Evolutionary conservation across 2,113 vertebrate species (phyloP).

Genomic region (Fregata magnificens): DNA sequence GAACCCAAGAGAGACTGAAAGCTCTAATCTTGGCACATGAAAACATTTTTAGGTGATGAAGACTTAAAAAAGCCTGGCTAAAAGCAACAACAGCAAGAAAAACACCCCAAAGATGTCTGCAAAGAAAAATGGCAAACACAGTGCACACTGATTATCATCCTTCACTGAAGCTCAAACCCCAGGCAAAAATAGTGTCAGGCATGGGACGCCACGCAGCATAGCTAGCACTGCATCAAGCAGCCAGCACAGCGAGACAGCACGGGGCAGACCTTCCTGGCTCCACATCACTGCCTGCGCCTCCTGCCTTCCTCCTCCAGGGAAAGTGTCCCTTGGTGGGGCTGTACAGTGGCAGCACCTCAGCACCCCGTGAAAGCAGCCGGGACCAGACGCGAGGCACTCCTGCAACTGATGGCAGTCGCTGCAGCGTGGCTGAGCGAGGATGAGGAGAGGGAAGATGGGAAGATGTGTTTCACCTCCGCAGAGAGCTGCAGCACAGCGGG

Average conservation of each 20-base stretch:
- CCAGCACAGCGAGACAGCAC: not conserved
- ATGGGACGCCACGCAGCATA: not conserved
- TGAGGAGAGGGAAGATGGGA: not conserved
- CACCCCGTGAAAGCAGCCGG: rapidly evolving
- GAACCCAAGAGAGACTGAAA: not conserved
- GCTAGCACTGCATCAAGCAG: not conserved
- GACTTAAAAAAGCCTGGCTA: not conserved
- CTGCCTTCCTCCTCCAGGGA: rapidly evolving
- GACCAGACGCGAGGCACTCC: rapidly evolving
- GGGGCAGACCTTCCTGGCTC: not conserved
- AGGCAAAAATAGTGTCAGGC: not conserved
- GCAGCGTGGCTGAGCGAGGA: rapidly evolving
- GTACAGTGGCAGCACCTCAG: not conserved
- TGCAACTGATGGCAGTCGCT: not conserved
- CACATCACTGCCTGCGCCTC: not conserved
- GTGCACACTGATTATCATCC: not conserved
- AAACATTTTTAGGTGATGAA: conserved; percentile 1
- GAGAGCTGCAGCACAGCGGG: not conserved
- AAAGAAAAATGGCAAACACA: not conserved
- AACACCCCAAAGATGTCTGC: not conserved
- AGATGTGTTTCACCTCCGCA: not conserved
- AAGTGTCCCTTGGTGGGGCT: not conserved
- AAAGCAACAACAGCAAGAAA: not conserved
- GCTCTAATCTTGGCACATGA: not conserved
- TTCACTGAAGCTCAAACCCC: not conserved